Evolutionary conservation across 2,888 invertebrate genomes (phyloP).

Genomic region (Tenthredo notha): DNA sequence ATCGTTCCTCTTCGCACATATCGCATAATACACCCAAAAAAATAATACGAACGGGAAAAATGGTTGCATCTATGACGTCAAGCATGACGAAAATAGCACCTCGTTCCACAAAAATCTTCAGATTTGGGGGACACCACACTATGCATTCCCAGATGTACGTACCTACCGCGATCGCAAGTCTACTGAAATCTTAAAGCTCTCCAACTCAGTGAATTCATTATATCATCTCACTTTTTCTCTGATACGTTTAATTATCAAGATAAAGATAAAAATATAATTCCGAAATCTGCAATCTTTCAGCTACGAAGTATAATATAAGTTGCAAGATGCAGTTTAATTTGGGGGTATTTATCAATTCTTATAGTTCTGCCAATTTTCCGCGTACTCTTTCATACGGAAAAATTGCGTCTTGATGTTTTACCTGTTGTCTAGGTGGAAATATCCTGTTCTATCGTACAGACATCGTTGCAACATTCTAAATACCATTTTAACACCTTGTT

Average conservation of each 20-base stretch:
- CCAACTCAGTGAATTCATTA: slow-evolving; percentile 48
- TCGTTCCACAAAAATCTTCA: slow-evolving; percentile 72
- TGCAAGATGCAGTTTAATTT: neutral
- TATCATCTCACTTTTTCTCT: neutral
- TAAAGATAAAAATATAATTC: neutral
- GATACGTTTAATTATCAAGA: neutral
- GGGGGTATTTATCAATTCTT: neutral
- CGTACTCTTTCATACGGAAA: neutral
- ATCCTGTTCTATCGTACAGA: slow-evolving; percentile 62
- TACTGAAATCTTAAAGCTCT: slow-evolving; percentile 56
- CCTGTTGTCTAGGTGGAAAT: slow-evolving; percentile 73
- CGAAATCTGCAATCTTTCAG: neutral
- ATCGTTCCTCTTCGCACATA: slow-evolving; percentile 72
- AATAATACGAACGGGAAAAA: slow-evolving; percentile 74
- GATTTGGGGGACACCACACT: slow-evolving; percentile 64
- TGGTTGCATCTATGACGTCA: slow-evolving; percentile 75
- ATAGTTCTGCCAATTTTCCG: neutral
- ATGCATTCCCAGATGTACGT: slow-evolving; percentile 78
- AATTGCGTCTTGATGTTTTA: slow-evolving; percentile 53
- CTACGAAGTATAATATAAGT: neutral
- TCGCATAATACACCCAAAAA: slow-evolving; percentile 77
- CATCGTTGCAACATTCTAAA: slow-evolving; percentile 65
- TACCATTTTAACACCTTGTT: slow-evolving; percentile 60
- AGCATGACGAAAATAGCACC: slow-evolving; percentile 75
- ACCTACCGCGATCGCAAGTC: slow-evolving; percentile 75